Evolutionary conservation across 2,888 invertebrate genomes (phyloP).

Genomic region (Drosophila seclusa): DNA sequence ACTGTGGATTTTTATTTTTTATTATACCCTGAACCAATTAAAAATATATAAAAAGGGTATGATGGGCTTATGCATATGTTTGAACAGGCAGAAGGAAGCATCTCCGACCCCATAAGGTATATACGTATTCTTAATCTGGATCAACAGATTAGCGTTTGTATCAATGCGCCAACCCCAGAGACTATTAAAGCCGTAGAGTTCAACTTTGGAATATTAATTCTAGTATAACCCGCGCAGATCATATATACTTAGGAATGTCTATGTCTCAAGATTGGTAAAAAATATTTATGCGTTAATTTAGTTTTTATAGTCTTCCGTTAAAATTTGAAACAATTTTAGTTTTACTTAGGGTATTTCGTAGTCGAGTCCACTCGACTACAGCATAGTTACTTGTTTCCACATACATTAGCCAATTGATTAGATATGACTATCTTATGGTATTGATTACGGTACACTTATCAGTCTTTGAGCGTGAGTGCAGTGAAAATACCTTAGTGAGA

Average conservation of each 20-base stretch:
- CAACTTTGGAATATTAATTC: neutral
- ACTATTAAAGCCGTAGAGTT: no score
- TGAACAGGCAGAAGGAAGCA: neutral
- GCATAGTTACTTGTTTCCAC: neutral
- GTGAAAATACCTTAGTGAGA: neutral
- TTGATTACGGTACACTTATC: constrained; percentile 41
- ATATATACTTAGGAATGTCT: neutral
- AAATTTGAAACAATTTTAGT: neutral
- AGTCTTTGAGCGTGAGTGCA: constrained; percentile 5
- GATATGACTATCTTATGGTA: constrained; percentile 51
- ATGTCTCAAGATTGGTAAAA: neutral
- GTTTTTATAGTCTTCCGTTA: neutral
- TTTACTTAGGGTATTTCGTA: neutral
- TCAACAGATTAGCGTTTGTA: neutral
- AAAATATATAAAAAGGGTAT: neutral
- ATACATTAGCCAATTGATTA: constrained; percentile 33
- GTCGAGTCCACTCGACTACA: neutral
- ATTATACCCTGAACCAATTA: neutral
- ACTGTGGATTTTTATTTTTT: neutral
- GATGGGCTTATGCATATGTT: neutral
- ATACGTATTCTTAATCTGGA: neutral
- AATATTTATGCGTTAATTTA: neutral
- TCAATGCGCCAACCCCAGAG: neutral
- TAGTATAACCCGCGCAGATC: neutral
- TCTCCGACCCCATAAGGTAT: neutral